A percentile compares a stretch with the other conserved stretches of the same genome.
These are phyloP conservation scores for Neuroterus valhalla DNA, from an alignment of 1,140 invertebrate genomes.

Conservation along the genomic window DNA sequence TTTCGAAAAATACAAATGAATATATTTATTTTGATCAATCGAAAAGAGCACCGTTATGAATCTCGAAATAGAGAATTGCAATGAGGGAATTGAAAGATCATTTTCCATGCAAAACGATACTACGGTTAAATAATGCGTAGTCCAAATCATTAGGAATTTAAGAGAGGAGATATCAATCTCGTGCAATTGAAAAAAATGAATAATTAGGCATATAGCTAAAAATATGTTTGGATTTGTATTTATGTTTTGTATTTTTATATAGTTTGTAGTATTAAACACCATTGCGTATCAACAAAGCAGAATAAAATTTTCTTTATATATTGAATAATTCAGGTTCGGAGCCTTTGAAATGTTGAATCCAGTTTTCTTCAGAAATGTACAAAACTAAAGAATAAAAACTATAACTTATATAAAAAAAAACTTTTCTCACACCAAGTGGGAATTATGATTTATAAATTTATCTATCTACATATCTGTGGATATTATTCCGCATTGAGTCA, in stretches of 20 bases:
- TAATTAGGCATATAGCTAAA: not conserved
- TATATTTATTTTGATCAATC: too few relatives aligned
- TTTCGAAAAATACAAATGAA: too few relatives aligned
- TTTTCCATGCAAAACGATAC: not conserved
- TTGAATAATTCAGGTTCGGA: not conserved
- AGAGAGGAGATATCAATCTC: conserved; percentile 35
- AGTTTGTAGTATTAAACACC: conserved; percentile 64
- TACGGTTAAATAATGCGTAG: conserved; percentile 4
- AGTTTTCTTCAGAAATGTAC: not conserved
- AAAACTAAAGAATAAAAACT: not conserved
- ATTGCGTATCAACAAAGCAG: not conserved
- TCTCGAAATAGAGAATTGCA: too few relatives aligned
- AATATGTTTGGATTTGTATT: conserved; percentile 57
- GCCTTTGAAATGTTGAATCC: not conserved
- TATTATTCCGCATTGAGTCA: conserved; percentile 45
- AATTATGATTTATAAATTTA: not conserved
- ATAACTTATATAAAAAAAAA: not conserved
- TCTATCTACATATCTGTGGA: conserved; percentile 35
- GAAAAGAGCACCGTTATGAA: too few relatives aligned
- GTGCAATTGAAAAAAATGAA: conserved; percentile 44
- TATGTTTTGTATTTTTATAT: conserved; percentile 74
- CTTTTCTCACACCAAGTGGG: not conserved
- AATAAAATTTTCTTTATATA: too few relatives aligned
- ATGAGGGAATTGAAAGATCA: not conserved
- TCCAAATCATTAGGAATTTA: conserved; percentile 19